A percentile compares a stretch with the other conserved stretches of the same genome.
Conservation (phyloP, 2,113 vertebrate genomes). For the Sakesphorus luctuosus region DNA sequence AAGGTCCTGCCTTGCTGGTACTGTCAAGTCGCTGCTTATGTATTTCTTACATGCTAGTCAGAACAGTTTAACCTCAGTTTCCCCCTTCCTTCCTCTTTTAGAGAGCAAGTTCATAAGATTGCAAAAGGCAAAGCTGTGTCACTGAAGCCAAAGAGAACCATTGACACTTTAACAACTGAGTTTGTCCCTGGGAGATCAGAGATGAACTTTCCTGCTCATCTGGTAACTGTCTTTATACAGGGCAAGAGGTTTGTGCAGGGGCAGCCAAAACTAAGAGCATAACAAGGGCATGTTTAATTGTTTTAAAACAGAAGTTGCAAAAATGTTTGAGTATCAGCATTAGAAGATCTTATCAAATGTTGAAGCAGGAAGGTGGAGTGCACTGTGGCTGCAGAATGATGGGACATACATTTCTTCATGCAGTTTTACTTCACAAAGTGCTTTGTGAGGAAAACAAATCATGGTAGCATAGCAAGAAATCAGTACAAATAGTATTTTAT, state of each 20-base stretch:
- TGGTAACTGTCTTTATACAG: not conserved
- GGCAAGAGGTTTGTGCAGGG: not conserved
- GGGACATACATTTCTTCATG: not conserved
- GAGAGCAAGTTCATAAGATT: not conserved
- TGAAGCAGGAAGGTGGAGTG: not conserved
- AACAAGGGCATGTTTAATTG: not conserved
- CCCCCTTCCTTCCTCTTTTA: not conserved
- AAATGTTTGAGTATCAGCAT: not conserved
- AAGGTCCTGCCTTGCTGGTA: not conserved
- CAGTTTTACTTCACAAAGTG: not conserved
- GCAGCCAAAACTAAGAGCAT: not conserved
- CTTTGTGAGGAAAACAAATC: not conserved
- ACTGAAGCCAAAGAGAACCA: not conserved
- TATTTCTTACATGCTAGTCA: not conserved
- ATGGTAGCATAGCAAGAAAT: not conserved
- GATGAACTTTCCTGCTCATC: not conserved
- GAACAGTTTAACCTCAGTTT: not conserved
- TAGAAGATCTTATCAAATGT: not conserved
- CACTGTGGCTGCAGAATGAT: not conserved
- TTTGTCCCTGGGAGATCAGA: not conserved
- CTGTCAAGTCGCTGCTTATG: not conserved
- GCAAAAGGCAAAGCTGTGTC: not conserved
- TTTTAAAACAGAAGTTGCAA: not conserved
- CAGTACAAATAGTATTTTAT: not conserved
- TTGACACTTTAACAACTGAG: not conserved